Conservation (phyloP, 1,140 invertebrate genomes). For the Trissolcus basalis region DNA sequence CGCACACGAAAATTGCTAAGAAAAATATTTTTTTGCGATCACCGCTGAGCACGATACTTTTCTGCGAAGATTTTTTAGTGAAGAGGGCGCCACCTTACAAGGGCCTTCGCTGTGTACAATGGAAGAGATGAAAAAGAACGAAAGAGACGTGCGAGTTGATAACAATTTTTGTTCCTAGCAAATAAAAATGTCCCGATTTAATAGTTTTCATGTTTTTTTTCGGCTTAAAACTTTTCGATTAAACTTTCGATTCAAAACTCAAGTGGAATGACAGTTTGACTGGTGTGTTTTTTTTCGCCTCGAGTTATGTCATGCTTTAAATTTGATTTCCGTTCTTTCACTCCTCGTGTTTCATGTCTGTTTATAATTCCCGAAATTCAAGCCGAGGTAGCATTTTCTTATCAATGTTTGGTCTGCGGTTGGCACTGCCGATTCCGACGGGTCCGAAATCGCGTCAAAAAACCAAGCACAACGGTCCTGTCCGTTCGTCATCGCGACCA, state of each 20-base stretch:
- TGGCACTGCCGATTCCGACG: conserved; percentile 38
- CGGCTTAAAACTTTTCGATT: too few relatives aligned
- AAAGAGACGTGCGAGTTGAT: too few relatives aligned
- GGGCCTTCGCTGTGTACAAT: neutral
- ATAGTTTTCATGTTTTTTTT: too few relatives aligned
- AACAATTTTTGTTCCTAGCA: too few relatives aligned
- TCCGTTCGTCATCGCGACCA: conserved; percentile 32
- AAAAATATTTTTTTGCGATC: neutral
- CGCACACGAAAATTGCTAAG: neutral
- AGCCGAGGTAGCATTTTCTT: conserved; percentile 37
- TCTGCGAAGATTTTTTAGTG: conserved; percentile 15
- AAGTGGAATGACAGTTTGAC: conserved; percentile 1
- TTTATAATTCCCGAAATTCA: conserved; percentile 25
- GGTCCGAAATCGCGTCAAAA: conserved; percentile 35
- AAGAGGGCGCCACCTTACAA: conserved; percentile 49
- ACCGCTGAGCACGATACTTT: conserved; percentile 1
- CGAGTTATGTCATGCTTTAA: neutral
- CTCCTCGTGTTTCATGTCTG: conserved; percentile 1
- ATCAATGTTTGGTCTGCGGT: conserved; percentile 62
- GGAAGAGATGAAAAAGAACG: neutral
- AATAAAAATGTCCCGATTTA: too few relatives aligned
- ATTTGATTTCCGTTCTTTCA: neutral
- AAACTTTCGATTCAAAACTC: too few relatives aligned
- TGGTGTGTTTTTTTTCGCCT: conserved; percentile 1
- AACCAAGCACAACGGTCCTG: conserved; percentile 23